A percentile compares a stretch with the other conserved stretches of the same genome.
These are phyloP conservation scores for Gymnoscopelus microlampas DNA, from an alignment of 2,797 vertebrate genomes.

Conservation along the genomic window DNA sequence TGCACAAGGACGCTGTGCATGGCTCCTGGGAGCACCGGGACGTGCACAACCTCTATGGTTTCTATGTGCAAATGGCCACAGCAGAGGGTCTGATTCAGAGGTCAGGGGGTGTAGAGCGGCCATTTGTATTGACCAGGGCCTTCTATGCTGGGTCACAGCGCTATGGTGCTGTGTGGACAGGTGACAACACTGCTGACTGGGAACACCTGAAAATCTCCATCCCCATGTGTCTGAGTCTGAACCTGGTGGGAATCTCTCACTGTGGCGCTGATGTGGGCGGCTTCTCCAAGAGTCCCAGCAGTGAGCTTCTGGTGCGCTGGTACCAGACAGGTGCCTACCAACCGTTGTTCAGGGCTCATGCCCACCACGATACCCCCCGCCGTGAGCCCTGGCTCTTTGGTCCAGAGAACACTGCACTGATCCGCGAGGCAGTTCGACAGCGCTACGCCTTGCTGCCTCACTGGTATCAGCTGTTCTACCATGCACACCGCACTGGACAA, in stretches of 20 bases:
- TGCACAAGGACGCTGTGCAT: constrained; percentile 92
- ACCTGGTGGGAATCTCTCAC: constrained; percentile 89
- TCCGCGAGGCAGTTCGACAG: constrained; percentile 84
- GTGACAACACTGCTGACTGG: constrained; percentile 96
- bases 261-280: constrained; percentile 94
- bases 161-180: constrained; percentile 93
- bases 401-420: constrained; percentile 81
- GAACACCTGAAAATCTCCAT: constrained; percentile 91
- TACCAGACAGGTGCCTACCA: constrained; percentile 94
- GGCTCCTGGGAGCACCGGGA: constrained; percentile 93
- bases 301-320: constrained; percentile 93
- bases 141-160: constrained; percentile 95
- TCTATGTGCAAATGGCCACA: constrained; percentile 96
- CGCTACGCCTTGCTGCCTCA: constrained; percentile 91
- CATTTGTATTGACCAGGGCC: constrained; percentile 90
- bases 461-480: constrained; percentile 93
- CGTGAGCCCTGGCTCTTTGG: constrained; percentile 93
- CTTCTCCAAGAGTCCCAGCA: constrained; percentile 89
- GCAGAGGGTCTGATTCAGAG: constrained; percentile 87
- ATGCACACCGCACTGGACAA: constrained; percentile 79
- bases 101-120: constrained; percentile 87
- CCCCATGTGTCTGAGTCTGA: constrained; percentile 93
- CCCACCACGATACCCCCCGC: constrained; percentile 91
- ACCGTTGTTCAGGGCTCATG: constrained; percentile 92
- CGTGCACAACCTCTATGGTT: constrained; percentile 91